phyloP scores from a whole-genome alignment of 2,888 invertebrate species.

The Diarsia rubi region DNA sequence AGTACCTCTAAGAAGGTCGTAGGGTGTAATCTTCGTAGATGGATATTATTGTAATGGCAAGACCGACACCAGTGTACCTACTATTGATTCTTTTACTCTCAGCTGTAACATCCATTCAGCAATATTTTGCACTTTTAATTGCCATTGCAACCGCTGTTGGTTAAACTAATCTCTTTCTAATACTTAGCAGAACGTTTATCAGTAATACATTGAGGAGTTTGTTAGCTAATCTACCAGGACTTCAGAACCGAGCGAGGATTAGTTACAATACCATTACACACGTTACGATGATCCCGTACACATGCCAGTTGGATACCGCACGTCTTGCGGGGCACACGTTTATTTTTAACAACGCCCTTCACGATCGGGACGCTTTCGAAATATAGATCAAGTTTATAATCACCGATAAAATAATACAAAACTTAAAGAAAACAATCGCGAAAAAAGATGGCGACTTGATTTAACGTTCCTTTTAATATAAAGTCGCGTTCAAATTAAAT shows the following conservation, averaged over 20 bases:
- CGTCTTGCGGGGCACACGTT: constrained; percentile 74
- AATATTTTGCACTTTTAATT: constrained; percentile 5
- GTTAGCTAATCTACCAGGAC: constrained; percentile 10
- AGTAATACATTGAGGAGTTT: constrained; percentile 26
- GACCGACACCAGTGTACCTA: neutral
- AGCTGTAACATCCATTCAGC: neutral
- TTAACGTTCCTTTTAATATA: neutral
- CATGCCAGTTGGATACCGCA: constrained; percentile 73
- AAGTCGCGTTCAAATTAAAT: constrained; percentile 10
- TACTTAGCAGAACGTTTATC: neutral
- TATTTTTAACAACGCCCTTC: constrained; percentile 78
- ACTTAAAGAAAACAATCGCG: constrained; percentile 21
- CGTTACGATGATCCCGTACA: constrained; percentile 36
- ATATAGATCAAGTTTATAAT: constrained; percentile 65
- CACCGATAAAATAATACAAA: constrained; percentile 34
- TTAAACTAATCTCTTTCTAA: neutral
- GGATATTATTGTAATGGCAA: neutral
- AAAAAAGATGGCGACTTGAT: constrained; percentile 9
- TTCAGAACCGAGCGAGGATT: constrained; percentile 36
- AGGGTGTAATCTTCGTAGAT: neutral
- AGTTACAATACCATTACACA: constrained; percentile 35
- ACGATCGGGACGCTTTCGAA: constrained; percentile 64
- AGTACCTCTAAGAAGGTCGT: neutral
- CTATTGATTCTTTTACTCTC: neutral
- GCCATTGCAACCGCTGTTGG: neutral